Percentiles rank a stretch among this genome's conserved stretches.
Evolutionary conservation across 2,888 invertebrate genomes (phyloP).

Genomic region (Biston betularia): DNA sequence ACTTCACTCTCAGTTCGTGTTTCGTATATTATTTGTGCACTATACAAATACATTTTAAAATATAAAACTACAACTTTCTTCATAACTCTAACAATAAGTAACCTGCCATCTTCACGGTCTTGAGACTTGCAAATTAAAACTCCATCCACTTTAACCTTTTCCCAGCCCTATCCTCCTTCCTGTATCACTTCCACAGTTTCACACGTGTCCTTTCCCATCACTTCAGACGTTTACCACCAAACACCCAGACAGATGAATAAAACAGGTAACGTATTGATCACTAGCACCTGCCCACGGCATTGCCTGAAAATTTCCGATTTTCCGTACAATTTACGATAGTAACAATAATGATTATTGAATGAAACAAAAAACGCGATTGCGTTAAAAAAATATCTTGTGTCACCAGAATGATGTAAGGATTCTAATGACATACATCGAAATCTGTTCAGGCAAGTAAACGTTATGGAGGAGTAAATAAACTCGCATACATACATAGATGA

Average conservation of each 20-base stretch:
- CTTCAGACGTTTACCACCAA: slow-evolving; percentile 34
- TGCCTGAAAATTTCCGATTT: neutral
- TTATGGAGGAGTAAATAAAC: too few species aligned
- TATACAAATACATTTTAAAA: too few species aligned
- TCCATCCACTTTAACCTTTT: slow-evolving; percentile 11
- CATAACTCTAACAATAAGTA: neutral
- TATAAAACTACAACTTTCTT: too few species aligned
- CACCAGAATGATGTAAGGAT: too few species aligned
- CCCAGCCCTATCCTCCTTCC: slow-evolving; percentile 17
- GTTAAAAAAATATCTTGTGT: too few species aligned
- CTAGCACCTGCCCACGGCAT: neutral
- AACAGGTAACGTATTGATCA: slow-evolving; percentile 43
- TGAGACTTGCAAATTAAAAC: slow-evolving; percentile 6
- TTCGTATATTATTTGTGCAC: too few species aligned
- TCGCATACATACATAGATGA: too few species aligned
- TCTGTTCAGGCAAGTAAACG: too few species aligned
- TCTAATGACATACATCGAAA: too few species aligned
- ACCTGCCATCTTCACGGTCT: neutral
- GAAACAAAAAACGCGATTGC: too few species aligned
- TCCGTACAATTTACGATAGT: neutral
- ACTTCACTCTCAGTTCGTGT: too few species aligned
- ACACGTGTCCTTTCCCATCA: slow-evolving; percentile 39
- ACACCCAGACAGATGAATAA: slow-evolving; percentile 38
- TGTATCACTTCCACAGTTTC: slow-evolving; percentile 3
- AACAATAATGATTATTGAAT: neutral